Evolutionary conservation across 2,888 invertebrate genomes (phyloP).

Genomic region (Orchestes rusci): DNA sequence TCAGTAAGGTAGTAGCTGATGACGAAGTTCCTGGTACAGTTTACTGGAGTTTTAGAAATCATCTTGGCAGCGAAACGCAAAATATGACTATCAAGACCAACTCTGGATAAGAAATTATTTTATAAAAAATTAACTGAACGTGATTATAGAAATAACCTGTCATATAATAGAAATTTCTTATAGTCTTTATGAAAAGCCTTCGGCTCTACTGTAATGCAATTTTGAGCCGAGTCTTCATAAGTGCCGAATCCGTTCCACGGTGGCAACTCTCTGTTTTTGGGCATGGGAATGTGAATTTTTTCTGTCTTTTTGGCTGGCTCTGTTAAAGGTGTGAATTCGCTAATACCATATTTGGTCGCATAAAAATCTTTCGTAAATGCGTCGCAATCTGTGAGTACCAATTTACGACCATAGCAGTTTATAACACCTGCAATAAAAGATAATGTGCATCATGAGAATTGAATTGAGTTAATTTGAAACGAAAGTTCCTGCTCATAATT

Average conservation of each 20-base stretch:
- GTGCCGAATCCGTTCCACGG: slow-evolving; percentile 90
- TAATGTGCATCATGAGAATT: too few species aligned
- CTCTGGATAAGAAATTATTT: slow-evolving; percentile 40
- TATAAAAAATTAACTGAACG: too few species aligned
- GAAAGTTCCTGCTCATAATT: too few species aligned
- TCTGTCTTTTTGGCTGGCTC: slow-evolving; percentile 43
- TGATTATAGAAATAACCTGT: too few species aligned
- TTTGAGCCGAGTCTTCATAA: slow-evolving; percentile 83
- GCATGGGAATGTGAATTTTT: slow-evolving; percentile 31
- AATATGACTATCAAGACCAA: slow-evolving; percentile 67
- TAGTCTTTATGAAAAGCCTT: slow-evolving; percentile 72
- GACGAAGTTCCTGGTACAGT: slow-evolving; percentile 65
- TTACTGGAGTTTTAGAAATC: slow-evolving; percentile 61
- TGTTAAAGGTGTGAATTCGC: slow-evolving; percentile 57
- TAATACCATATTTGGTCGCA: slow-evolving; percentile 46
- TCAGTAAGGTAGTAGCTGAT: slow-evolving; percentile 75
- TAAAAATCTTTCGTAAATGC: slow-evolving; percentile 81
- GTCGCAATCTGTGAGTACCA: slow-evolving; percentile 79
- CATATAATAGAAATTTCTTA: slow-evolving; percentile 71
- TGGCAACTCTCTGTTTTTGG: slow-evolving; percentile 53
- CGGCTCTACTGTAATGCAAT: slow-evolving; percentile 74
- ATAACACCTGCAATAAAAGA: slow-evolving; percentile 47
- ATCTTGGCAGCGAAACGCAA: slow-evolving; percentile 74
- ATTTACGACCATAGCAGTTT: slow-evolving; percentile 73
- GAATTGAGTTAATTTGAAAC: too few species aligned